Evolutionary conservation across 2,888 invertebrate species (phyloP).

Genomic region (Pheosia tremula): DNA sequence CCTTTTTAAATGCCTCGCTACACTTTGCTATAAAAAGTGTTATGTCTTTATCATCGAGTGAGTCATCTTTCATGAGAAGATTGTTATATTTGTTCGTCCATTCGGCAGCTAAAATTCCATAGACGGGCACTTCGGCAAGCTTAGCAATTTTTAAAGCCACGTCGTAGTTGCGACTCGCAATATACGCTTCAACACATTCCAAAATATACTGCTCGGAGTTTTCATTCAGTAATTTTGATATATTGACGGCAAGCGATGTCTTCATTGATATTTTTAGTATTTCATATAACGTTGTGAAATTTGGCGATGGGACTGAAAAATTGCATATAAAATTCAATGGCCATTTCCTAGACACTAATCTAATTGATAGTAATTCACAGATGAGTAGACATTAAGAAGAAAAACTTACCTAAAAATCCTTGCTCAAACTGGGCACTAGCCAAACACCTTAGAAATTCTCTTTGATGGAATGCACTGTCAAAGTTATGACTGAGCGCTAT

Average conservation of each 20-base stretch:
- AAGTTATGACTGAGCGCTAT: conserved; percentile 86
- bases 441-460: conserved; percentile 85
- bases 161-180: conserved; percentile 77
- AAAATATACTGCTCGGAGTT: conserved; percentile 75
- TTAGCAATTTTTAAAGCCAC: conserved; percentile 85
- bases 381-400: neutral
- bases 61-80: conserved; percentile 56
- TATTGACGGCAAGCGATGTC: conserved; percentile 81
- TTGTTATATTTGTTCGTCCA: conserved; percentile 81
- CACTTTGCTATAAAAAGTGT: conserved; percentile 85
- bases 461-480: conserved; percentile 86
- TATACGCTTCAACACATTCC: conserved; percentile 82
- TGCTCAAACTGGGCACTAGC: conserved; percentile 83
- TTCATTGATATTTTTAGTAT: conserved; percentile 85
- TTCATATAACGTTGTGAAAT: conserved; percentile 69
- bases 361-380: too few species aligned
- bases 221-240: conserved; percentile 73
- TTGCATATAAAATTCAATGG: neutral
- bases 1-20: conserved; percentile 85
- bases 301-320: conserved; percentile 71
- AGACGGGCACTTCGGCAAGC: conserved; percentile 73
- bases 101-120: conserved; percentile 81
- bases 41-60: conserved; percentile 64
- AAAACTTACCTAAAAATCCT: conserved; percentile 73
- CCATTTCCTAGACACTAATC: too few species aligned